Evolutionary conservation across 1,140 invertebrate genomes (phyloP).

Genomic region (Acyrthosiphon pisum): DNA sequence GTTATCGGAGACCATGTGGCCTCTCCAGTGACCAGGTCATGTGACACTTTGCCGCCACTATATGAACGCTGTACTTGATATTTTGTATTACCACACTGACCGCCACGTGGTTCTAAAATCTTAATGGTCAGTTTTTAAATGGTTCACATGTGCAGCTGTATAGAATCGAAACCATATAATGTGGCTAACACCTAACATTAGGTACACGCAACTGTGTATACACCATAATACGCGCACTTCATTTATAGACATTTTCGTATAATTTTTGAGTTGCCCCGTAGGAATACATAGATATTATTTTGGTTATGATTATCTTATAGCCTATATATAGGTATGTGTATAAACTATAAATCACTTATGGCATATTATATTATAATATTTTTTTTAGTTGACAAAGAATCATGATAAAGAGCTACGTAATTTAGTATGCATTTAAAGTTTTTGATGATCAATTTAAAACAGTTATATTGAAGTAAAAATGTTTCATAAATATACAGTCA

Average conservation of each 20-base stretch:
- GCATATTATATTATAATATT: background rate
- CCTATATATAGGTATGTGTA: too few relatives aligned
- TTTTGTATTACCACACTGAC: background rate
- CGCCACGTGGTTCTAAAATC: background rate
- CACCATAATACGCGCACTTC: background rate
- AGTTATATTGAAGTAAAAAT: too few relatives aligned
- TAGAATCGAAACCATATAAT: background rate
- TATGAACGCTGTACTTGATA: background rate
- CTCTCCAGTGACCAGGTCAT: background rate
- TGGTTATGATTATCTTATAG: background rate
- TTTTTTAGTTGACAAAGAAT: too few relatives aligned
- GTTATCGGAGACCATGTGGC: background rate
- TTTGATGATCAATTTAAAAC: too few relatives aligned
- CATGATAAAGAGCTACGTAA: too few relatives aligned
- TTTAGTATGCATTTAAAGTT: too few relatives aligned
- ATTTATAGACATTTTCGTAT: background rate
- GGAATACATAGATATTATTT: background rate
- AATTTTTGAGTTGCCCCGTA: background rate
- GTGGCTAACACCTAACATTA: slow-evolving; percentile 7
- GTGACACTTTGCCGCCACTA: background rate
- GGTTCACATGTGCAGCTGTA: background rate
- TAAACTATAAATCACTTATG: too few relatives aligned
- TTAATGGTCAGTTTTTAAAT: background rate
- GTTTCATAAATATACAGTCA: too few relatives aligned
- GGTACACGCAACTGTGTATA: too few relatives aligned